Evolutionary conservation across 1,140 invertebrate genomes (phyloP), one percentile per base, ranked within the genome.

Genomic region (Ephestia elutella): DNA sequence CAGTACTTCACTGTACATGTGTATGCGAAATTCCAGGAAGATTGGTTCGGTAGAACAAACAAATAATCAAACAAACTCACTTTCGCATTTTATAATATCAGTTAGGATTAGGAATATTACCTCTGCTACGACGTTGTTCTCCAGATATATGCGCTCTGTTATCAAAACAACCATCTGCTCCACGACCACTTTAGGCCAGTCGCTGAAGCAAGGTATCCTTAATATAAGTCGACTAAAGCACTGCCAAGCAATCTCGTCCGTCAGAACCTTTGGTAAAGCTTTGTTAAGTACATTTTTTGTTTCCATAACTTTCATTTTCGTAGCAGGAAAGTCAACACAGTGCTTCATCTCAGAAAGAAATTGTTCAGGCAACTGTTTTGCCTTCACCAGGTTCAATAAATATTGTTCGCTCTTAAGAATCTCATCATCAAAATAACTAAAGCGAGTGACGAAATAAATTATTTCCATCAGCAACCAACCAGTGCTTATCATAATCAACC

Each of bases 141-240:
- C 21, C 49, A 78, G 49, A 54, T 66, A 76, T 20, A 74, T 61
- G 35, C 75, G 62, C 49, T 72, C 66, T 17, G 67, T 60, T 15
- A 76, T 21, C 56, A 68, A 17, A 17, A 68, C 8, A 1, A 65
- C 62, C 0, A 79, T 35, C 19, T 65, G 50, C 51, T 70, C 65
- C 10, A 70, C 59, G 19, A 73, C 20, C 2, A 62, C 49, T 10
- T 51, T 35, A 0, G 65, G 65, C 65, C 68, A 70, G 11, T 70
- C 57, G n/a, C 60, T 49, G 53, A 70, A 70, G 48, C 56, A 70
- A 0, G 63, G 61, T 21, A 67, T 67, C 18, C 60, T 65, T 25
- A 59, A 18, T 3, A 72, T 7, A n/a, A 60, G 32, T 5, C 59
- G 30, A n/a, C 30, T 56, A 30, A 67, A 70, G 49, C 61, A 62